These are phyloP conservation scores for Eristalis arbustorum DNA, from an alignment of 2,888 invertebrate genomes.

Conservation along the genomic window DNA sequence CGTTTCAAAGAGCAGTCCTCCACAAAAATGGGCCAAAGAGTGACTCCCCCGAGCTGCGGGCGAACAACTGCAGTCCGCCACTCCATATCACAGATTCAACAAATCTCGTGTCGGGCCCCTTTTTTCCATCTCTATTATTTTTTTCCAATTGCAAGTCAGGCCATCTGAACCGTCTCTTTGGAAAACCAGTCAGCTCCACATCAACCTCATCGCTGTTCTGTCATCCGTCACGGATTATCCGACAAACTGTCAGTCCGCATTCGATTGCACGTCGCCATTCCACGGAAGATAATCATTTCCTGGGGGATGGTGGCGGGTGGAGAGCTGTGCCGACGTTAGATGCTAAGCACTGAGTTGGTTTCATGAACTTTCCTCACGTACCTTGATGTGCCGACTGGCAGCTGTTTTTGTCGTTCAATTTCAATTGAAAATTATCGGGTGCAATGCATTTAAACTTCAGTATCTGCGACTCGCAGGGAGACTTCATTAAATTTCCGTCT, in stretches of 20 bases:
- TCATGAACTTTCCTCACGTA: neutral
- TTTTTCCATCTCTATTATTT: too few species aligned
- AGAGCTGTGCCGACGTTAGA: neutral
- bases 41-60: too few species aligned
- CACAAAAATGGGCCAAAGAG: too few species aligned
- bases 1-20: too few species aligned
- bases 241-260: neutral
- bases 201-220: neutral
- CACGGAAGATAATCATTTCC: neutral
- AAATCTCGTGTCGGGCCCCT: too few species aligned
- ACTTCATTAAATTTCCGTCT: neutral
- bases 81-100: too few species aligned
- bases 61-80: too few species aligned
- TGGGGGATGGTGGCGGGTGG: neutral
- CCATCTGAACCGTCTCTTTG: too few species aligned
- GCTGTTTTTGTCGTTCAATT: neutral
- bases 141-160: too few species aligned
- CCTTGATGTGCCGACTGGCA: neutral
- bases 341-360: neutral
- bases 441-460: neutral
- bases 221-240: neutral
- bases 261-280: neutral
- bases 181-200: too few species aligned
- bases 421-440: neutral
- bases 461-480: neutral